Conservation (phyloP, 2,797 vertebrate genomes). For the Pseudomugil gertrudae region DNA sequence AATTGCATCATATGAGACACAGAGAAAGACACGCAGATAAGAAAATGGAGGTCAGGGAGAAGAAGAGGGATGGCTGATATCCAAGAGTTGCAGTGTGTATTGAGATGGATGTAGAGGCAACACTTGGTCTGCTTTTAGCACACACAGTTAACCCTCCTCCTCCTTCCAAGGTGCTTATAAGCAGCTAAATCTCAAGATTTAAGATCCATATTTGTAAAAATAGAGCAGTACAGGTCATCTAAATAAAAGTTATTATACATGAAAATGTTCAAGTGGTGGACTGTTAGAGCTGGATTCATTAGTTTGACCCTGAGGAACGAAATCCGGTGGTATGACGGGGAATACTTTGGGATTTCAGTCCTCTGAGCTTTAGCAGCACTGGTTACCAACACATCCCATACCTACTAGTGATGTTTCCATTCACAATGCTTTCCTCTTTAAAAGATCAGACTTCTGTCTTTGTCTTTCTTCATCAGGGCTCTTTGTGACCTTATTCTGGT, state of each 20-base stretch:
- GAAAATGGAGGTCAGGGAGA: constrained; percentile 47
- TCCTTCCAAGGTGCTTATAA: not conserved
- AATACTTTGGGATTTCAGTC: not conserved
- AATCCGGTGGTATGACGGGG: not conserved
- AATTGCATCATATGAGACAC: constrained; percentile 51
- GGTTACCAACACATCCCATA: not conserved
- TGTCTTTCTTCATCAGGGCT: too few relatives aligned
- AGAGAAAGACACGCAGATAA: constrained; percentile 17
- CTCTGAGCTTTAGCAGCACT: not conserved
- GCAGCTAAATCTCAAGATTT: not conserved
- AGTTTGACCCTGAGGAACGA: not conserved
- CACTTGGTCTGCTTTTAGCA: constrained; percentile 3
- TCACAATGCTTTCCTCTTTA: not conserved
- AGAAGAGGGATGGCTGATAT: constrained; percentile 20
- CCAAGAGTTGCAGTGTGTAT: constrained; percentile 41
- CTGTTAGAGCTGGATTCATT: not conserved
- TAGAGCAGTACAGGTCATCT: too few relatives aligned
- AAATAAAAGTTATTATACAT: not conserved
- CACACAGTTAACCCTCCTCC: constrained; percentile 11
- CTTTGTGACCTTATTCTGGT: not conserved
- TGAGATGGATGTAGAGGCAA: constrained; percentile 42
- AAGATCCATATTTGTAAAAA: not conserved
- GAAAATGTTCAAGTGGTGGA: not conserved
- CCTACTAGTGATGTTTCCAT: not conserved
- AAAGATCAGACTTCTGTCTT: not conserved